phyloP scores from a whole-genome alignment of 2,888 invertebrate genomes.

The Diabrotica balteata region DNA sequence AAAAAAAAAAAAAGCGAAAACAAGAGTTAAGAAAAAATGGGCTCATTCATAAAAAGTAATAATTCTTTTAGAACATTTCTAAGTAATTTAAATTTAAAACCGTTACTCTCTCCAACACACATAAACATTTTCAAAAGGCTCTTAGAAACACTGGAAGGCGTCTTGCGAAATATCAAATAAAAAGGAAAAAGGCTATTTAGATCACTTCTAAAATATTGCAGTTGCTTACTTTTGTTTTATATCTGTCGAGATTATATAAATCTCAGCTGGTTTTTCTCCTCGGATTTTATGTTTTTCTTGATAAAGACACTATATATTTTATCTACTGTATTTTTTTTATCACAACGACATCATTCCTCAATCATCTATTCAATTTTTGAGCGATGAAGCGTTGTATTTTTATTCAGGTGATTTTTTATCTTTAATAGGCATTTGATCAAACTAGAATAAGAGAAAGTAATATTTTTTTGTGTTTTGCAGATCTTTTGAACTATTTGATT shows the following conservation, averaged over 20 bases:
- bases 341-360: neutral
- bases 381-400: neutral
- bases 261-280: neutral
- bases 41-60: too few relatives aligned
- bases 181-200: slow-evolving; percentile 2
- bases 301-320: slow-evolving; percentile 6
- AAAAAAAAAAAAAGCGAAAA: too few relatives aligned
- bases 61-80: too few relatives aligned
- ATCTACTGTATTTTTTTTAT: neutral
- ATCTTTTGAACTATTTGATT: too few relatives aligned
- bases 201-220: slow-evolving; percentile 6
- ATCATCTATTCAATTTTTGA: neutral
- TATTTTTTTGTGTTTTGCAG: too few relatives aligned
- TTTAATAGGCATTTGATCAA: neutral
- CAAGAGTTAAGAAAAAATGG: too few relatives aligned
- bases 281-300: slow-evolving; percentile 3
- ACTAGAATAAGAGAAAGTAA: too few relatives aligned
- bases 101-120: neutral
- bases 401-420: neutral
- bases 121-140: slow-evolving; percentile 16
- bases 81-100: too few relatives aligned
- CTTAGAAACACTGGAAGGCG: neutral
- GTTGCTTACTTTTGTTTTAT: slow-evolving; percentile 4
- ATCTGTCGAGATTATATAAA: slow-evolving; percentile 7
- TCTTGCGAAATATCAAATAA: neutral